phyloP scores from a whole-genome alignment of 1,140 invertebrate genomes.

The Ceratosolen solmsi region DNA sequence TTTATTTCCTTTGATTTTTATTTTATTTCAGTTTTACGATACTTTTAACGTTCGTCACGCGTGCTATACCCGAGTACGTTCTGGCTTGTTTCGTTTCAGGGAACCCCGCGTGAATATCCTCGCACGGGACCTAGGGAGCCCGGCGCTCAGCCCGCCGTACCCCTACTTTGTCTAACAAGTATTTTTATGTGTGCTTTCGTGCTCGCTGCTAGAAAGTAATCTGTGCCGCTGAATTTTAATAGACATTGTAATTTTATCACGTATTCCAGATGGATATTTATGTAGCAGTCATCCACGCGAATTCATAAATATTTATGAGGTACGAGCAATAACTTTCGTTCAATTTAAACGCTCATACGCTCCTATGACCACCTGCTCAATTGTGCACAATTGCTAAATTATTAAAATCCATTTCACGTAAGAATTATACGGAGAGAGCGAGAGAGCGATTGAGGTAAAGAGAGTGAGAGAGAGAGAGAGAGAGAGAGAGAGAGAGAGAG shows the following conservation, averaged over 20 bases:
- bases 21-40: too few species aligned
- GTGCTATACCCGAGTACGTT: background rate
- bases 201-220: background rate
- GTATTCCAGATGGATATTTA: background rate
- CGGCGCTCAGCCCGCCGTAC: too few species aligned
- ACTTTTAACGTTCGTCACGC: background rate
- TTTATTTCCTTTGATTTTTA: background rate
- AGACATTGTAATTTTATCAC: slow-evolving; percentile 3
- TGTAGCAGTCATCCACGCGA: background rate
- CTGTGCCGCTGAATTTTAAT: slow-evolving; percentile 18
- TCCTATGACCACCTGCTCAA: background rate
- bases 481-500: too few species aligned
- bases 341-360: background rate
- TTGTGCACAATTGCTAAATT: background rate
- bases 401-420: background rate
- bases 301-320: slow-evolving; percentile 14
- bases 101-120: background rate
- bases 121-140: background rate
- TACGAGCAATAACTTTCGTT: background rate
- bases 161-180: background rate
- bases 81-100: background rate
- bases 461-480: too few species aligned
- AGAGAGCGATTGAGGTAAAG: too few species aligned
- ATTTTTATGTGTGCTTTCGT: background rate
- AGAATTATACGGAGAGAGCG: background rate